Conservation (phyloP, 2,888 invertebrate genomes). For the Scaptomyza flava region DNA sequence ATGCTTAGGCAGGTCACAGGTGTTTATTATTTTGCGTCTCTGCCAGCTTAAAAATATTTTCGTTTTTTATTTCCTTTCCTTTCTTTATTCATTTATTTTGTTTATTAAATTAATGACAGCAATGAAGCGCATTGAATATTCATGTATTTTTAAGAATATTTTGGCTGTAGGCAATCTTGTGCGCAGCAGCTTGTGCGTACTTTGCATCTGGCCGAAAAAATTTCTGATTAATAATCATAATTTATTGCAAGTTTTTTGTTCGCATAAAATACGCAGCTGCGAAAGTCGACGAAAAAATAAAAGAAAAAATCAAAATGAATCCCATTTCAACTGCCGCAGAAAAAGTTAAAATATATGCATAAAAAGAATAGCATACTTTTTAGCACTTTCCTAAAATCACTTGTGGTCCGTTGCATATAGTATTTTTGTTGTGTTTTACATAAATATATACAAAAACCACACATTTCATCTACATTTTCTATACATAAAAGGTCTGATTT, state of each 20-base stretch:
- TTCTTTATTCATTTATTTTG: background rate
- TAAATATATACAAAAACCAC: background rate
- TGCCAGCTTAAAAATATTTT: background rate
- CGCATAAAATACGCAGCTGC: slow-evolving; percentile 15
- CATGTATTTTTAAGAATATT: slow-evolving; percentile 43
- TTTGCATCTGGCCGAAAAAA: slow-evolving; percentile 16
- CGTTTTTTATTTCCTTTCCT: background rate
- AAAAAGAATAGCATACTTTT: slow-evolving; percentile 18
- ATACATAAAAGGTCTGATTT: background rate
- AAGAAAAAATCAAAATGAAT: background rate
- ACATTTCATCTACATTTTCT: too few relatives aligned
- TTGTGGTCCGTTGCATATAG: background rate
- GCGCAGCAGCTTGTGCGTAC: slow-evolving; percentile 5
- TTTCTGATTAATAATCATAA: slow-evolving; percentile 50
- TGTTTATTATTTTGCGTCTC: slow-evolving; percentile 22
- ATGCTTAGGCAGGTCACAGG: slow-evolving; percentile 42
- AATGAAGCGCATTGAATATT: slow-evolving; percentile 53
- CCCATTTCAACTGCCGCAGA: too few relatives aligned
- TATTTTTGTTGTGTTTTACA: background rate
- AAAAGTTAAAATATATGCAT: background rate
- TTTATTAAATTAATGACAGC: slow-evolving; percentile 29
- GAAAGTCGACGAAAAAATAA: background rate
- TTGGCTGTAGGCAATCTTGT: slow-evolving; percentile 34
- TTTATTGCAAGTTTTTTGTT: slow-evolving; percentile 32
- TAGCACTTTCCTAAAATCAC: background rate